Evolutionary conservation across 2,113 vertebrate genomes (phyloP).

Genomic region (Microcebus griseorufus): DNA sequence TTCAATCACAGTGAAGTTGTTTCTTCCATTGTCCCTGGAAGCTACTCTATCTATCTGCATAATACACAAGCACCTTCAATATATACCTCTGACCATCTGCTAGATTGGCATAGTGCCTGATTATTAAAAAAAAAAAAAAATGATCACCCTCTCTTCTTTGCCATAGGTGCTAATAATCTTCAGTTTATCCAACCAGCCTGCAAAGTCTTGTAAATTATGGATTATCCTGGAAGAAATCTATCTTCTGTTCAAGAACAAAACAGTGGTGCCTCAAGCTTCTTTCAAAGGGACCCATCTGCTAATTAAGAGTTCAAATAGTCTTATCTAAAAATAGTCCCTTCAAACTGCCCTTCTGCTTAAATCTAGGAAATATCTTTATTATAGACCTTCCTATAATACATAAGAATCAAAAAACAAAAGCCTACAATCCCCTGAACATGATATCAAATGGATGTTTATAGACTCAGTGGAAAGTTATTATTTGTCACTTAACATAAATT

Average conservation of each 20-base stretch:
- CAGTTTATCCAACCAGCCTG: slow-evolving; percentile 49
- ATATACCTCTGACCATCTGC: slow-evolving; percentile 80
- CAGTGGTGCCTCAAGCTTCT: slow-evolving; percentile 67
- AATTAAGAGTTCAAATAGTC: slow-evolving; percentile 81
- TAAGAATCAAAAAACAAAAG: slow-evolving; percentile 50
- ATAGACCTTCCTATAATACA: slow-evolving; percentile 25
- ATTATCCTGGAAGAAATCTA: slow-evolving; percentile 72
- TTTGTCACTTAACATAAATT: slow-evolving; percentile 63
- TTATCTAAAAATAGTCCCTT: slow-evolving; percentile 73
- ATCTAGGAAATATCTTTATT: slow-evolving; percentile 75
- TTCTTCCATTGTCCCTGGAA: slow-evolving; percentile 49
- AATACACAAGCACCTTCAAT: slow-evolving; percentile 32
- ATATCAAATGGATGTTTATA: slow-evolving; percentile 50
- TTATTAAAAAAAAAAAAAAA: background rate
- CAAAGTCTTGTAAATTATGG: slow-evolving; percentile 71
- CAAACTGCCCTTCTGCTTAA: slow-evolving; percentile 69
- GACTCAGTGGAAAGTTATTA: slow-evolving; percentile 30
- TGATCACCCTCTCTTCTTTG: slow-evolving; percentile 51
- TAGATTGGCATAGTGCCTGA: slow-evolving; percentile 77
- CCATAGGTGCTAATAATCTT: slow-evolving; percentile 77
- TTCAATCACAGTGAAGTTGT: background rate
- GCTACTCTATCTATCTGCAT: slow-evolving; percentile 4
- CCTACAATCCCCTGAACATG: background rate
- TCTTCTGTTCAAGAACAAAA: slow-evolving; percentile 68
- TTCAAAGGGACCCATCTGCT: slow-evolving; percentile 81